Evolutionary conservation across 1,140 invertebrate genomes (phyloP), one percentile per base, ranked within the genome.

Genomic region (Zaprionus tsacasi): DNA sequence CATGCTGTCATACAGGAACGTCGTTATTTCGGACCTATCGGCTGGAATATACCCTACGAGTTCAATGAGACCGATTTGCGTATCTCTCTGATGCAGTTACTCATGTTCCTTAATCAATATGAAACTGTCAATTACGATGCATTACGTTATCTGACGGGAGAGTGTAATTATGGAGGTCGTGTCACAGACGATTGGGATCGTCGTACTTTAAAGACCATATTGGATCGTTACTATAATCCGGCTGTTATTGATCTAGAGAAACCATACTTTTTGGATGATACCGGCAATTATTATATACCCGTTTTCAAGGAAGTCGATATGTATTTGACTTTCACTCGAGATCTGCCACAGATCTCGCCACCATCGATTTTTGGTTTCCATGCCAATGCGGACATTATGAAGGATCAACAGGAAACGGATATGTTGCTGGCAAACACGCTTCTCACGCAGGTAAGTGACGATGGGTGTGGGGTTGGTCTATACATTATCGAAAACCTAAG

Each of bases 181-280:
- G 98, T 99, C 1, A 99, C 98, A 0, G 98, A 99, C 90, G 96
- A 98, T 83, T 98, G 97, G 97, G 98, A 99, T 93, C 94, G 98
- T 55, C 94, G 98, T 58, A 97, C 96, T 3, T 93, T 99, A 13
- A 96, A 94, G 70, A 98, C 97, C 6, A 96, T 98, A 64, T 93
- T 99, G 10, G 93, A 94, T 65, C 96, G 96, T 81, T 99, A 97
- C 91, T 99, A 98, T 92, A 96, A 95, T 79, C 93, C 93, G 4
- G 93, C 92, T 5, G 77, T 94, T 11, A 93, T 95, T 3, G 92
- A 93, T 27, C 83, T 94, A 56, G 89, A 93, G 35, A 94, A 94
- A 69, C 68, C 78, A 10, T 95, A 95, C 80, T 86, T 93, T 12
- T 94, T 96, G 66, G 96, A 96, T 80, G 93, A 94, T 5, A 93